Conservation (phyloP, 2,888 invertebrate species). For the Apotomis capreana region DNA sequence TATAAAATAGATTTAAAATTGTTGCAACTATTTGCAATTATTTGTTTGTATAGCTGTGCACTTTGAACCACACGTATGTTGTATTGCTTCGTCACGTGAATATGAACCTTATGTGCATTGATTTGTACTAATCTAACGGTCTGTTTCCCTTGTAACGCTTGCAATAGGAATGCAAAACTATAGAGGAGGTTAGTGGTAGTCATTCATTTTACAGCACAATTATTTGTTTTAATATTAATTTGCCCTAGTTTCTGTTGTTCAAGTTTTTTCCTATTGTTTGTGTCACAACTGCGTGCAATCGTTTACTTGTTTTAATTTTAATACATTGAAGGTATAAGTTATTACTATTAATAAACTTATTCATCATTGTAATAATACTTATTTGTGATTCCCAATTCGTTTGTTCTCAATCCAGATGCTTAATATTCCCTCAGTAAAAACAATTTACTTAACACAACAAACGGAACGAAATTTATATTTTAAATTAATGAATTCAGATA, state of each 20-base stretch:
- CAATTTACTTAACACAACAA: too few species aligned
- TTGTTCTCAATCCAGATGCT: too few species aligned
- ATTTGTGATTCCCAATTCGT: too few species aligned
- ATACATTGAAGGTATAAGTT: too few species aligned
- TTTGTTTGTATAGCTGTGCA: not conserved
- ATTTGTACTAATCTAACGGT: conserved; percentile 34
- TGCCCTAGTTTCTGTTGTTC: not conserved
- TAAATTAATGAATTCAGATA: too few species aligned
- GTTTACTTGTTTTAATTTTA: not conserved
- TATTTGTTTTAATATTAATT: not conserved
- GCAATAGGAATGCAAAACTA: conserved; percentile 79
- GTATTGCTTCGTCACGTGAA: not conserved
- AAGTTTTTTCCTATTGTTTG: not conserved
- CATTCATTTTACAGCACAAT: conserved; percentile 7
- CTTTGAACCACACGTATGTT: not conserved
- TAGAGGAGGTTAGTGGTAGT: conserved; percentile 77
- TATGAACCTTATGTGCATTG: conserved; percentile 7
- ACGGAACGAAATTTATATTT: too few species aligned
- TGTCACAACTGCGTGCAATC: not conserved
- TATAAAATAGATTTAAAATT: not conserved
- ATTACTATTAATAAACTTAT: too few species aligned
- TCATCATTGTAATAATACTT: too few species aligned
- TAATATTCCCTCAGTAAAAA: too few species aligned
- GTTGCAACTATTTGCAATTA: too few species aligned
- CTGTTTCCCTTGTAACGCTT: conserved; percentile 66